Percentiles rank a stretch among this genome's conserved stretches.
Conservation (phyloP, 2,113 vertebrate species). For the Vulpes vulpes region DNA sequence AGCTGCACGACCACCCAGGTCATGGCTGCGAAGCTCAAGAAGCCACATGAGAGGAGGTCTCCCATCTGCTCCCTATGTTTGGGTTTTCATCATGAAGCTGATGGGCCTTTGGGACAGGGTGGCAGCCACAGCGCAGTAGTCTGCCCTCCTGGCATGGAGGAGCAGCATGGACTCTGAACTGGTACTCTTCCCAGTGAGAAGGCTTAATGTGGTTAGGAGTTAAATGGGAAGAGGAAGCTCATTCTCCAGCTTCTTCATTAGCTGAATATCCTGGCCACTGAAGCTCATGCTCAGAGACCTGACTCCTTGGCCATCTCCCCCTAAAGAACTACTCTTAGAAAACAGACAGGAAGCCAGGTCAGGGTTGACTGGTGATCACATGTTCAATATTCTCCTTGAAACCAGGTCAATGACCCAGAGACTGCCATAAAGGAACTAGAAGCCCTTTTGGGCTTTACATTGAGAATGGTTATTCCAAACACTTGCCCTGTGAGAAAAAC, state of each 20-base stretch:
- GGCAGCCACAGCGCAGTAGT: no score
- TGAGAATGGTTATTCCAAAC: slow-evolving; percentile 81
- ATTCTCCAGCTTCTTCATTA: background rate
- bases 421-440: slow-evolving; percentile 89
- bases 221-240: slow-evolving; percentile 1
- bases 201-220: background rate
- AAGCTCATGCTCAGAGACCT: background rate
- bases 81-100: background rate
- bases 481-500: slow-evolving; percentile 80
- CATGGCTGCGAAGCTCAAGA: background rate
- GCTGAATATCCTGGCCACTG: background rate
- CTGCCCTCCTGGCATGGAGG: background rate
- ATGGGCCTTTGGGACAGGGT: accelerated
- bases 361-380: background rate
- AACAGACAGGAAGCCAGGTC: background rate
- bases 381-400: background rate
- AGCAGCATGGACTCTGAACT: background rate
- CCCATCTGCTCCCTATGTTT: background rate
- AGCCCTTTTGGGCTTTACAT: slow-evolving; percentile 85
- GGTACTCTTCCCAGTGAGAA: background rate
- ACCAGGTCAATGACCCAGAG: slow-evolving; percentile 87
- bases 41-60: background rate
- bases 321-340: background rate
- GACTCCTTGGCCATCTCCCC: background rate
- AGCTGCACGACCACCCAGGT: background rate